Percentiles rank a stretch among this genome's conserved stretches.
These are phyloP conservation scores for Megaustenia siamemsis DNA, from an alignment of 2,888 invertebrate genomes.

Conservation along the genomic window DNA sequence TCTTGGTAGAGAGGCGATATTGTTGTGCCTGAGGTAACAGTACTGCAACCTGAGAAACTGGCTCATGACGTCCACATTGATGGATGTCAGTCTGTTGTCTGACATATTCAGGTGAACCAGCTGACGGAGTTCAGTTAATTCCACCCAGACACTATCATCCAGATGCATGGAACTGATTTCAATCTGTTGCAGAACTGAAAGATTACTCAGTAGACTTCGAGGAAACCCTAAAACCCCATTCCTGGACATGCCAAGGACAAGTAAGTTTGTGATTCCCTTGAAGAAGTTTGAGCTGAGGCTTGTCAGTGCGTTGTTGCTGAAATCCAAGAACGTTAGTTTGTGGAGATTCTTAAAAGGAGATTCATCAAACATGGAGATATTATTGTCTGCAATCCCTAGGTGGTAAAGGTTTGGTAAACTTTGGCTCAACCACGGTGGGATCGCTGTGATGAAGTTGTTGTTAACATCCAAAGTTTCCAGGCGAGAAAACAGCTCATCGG, in stretches of 20 bases:
- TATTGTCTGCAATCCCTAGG: constrained; percentile 53
- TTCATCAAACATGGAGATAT: constrained; percentile 30
- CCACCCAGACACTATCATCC: constrained; percentile 56
- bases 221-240: constrained; percentile 55
- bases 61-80: constrained; percentile 48
- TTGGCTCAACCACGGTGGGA: constrained; percentile 52
- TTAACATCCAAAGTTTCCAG: constrained; percentile 56
- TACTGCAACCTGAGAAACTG: constrained; percentile 49
- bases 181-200: constrained; percentile 46
- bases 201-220: constrained; percentile 17
- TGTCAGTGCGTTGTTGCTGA: constrained; percentile 39
- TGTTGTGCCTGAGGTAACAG: constrained; percentile 54
- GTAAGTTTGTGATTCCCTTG: constrained; percentile 36
- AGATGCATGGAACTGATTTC: constrained; percentile 53
- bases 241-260: constrained; percentile 46
- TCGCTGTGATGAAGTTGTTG: constrained; percentile 51
- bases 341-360: constrained; percentile 35
- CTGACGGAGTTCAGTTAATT: constrained; percentile 43
- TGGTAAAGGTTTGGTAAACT: constrained; percentile 56
- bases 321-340: constrained; percentile 44
- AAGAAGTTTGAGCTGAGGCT: constrained; percentile 5
- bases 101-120: constrained; percentile 52
- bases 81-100: constrained; percentile 48
- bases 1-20: constrained; percentile 47
- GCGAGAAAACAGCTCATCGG: background rate